Evolutionary conservation across 2,888 invertebrate species (phyloP), one percentile per base, ranked within the genome.

Genomic region (Drosophila pseudotakahashii): DNA sequence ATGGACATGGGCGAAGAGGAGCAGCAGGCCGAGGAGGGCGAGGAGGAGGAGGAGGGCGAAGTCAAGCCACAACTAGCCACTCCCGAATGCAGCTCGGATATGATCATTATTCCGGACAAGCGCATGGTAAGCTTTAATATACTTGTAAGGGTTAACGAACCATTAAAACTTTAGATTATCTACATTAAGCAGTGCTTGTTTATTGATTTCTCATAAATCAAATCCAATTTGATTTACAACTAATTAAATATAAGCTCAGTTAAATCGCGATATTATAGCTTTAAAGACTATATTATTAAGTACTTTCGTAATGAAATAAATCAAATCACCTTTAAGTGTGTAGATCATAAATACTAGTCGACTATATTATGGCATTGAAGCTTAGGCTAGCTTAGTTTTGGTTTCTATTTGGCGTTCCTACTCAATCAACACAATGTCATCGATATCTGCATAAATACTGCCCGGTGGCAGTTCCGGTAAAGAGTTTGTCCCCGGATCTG

Each of bases 341-440:
- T 26, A 19, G 30, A 16, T 23, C 39, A 23, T 34, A 57, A 34
- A 42, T 42, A 30, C 37, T 6, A 19, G 16, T 19, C 19, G 16
- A 57, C 34, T 77, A 53, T 58, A 19, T 48, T 57, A 72, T 37
- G 59, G 41, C 73, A 42, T 53, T 53, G 37, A 42, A 19, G 32
- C n/a, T 53, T 30, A 53, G 50, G n/a, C 32, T 48, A 62, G 16
- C 37, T 42, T 59, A 52, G n/a, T 6, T 2, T 45, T 36, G 19
- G 41, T 23, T 32, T 16, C 11, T 23, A 16, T 47, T 16, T 36
- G 7, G 11, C 19, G 32, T 11, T 53, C 11, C 71, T 89, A 90
- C 70, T 89, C 90, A 59, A 91, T 85, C 34, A 91, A 73, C 34
- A 91, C 89, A 48, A 91, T 90, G 70, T 91, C 90, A 80, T 91